Base-by-base conservation (phyloP, 1,140 invertebrate species). In the Trissolcus basalis region DNA sequence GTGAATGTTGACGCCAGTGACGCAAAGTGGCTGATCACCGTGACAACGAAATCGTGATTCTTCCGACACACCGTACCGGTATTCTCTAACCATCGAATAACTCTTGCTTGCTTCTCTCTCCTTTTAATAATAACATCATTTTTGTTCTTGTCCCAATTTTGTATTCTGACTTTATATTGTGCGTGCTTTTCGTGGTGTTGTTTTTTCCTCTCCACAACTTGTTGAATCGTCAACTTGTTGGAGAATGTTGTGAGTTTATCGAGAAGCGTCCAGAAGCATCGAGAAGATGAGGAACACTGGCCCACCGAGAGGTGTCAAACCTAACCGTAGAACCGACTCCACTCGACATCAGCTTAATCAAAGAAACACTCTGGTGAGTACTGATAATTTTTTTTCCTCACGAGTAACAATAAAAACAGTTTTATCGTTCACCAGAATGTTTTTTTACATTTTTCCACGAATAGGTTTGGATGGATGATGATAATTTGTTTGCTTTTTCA, bases 301-400 rank as follows among this genome's bases (percentile, higher is more conserved):
- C 12, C 61, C 81, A 14, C 59, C 79, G 8, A 68, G 80, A 4
- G 77, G 73, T 39, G 58, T 77, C 7, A 85, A 81, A 54, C 77
- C 80, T 33, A 80, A 80, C 41, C 77, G 83, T 39, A 68, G 81
- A 27, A 76, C 55, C 55, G 54, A 77, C n/a, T 65, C 65, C 39
- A 67, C 63, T 45, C 71, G 69, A 51, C 58, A 67, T 47, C 79
- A 76, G 5, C 47, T 80, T 39, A 81, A 85, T 71, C 84, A 85
- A 51, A 81, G 84, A 56, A 85, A 80, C 19, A 82, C 79, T 77
- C 65, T 86, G 81, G 85, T 86, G 41, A 74, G 76, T 67, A 44
- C 32, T 44, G 43, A 51, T 14, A 69, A n/a, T 10, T 56, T 56
- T 45, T 11, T 45, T 39, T n/a, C n/a, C n/a, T n/a, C n/a, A n/a